Percentiles rank a stretch among this genome's conserved stretches.
Conservation (phyloP, 2,888 invertebrate genomes). For the Heliconius sara region DNA sequence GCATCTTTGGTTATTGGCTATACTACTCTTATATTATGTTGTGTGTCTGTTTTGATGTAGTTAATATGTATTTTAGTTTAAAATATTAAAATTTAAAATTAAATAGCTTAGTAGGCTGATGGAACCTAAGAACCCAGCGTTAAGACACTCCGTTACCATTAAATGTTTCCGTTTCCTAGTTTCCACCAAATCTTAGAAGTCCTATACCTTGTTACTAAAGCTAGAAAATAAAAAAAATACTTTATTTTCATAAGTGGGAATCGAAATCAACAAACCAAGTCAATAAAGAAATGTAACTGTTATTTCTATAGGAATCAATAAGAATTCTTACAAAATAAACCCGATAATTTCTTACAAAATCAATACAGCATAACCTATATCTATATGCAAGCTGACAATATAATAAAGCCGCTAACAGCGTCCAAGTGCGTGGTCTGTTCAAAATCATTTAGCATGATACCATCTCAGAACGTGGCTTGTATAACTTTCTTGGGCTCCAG, state of each 20-base stretch:
- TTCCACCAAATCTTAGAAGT: too few relatives aligned
- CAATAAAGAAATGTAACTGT: not conserved
- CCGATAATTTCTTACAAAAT: not conserved
- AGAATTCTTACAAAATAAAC: not conserved
- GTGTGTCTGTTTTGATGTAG: not conserved
- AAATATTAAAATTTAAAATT: too few relatives aligned
- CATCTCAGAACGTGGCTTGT: conserved; percentile 65
- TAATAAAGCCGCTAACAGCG: conserved; percentile 25
- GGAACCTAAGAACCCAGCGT: too few relatives aligned
- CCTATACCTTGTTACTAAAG: too few relatives aligned
- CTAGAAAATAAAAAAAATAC: too few relatives aligned
- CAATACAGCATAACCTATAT: not conserved
- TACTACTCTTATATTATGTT: not conserved
- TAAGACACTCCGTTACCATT: too few relatives aligned
- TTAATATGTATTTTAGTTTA: not conserved
- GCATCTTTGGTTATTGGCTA: not conserved
- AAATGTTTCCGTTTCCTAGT: too few relatives aligned
- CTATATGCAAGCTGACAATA: not conserved
- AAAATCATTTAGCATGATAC: conserved; percentile 71
- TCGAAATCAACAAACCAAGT: too few relatives aligned
- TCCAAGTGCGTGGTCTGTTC: conserved; percentile 58
- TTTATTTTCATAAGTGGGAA: too few relatives aligned
- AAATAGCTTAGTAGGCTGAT: too few relatives aligned
- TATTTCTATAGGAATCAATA: not conserved
- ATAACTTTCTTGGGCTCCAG: conserved; percentile 64